Evolutionary conservation across 2,113 vertebrate species (phyloP), one percentile per base, ranked within the genome.

Genomic region (Coregonus clupeaformis): DNA sequence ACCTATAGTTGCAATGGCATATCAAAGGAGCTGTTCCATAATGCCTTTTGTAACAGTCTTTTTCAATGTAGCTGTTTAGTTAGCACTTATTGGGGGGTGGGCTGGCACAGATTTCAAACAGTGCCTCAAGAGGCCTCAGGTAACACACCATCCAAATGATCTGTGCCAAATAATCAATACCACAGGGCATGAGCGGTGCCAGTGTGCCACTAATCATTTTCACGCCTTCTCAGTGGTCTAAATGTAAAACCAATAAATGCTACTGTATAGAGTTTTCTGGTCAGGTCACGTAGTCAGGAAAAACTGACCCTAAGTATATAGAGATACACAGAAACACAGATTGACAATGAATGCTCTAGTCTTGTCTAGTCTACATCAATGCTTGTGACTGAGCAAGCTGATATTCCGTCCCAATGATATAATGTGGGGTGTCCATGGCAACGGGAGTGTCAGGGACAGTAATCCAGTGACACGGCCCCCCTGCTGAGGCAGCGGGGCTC

Each of bases 331-430:
- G 49, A 52, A 16, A 52, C 13, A 52, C 14, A 52, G 16, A 52
- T 52, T 16, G 49, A 60, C 57, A 60, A 22, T 22, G n/a, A 24
- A n/a, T n/a, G n/a, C 57, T 67, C 16, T 36, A 42, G 7, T 42
- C 36, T 6, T 16, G 29, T 20, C 16, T 18, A 13, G 27, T 6
- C 22, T 4, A 25, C 6, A 63, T 60, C 60, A 12, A 52, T 73
- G 20, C 2, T 42, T 72, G 55, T 73, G 70, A 52, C 29, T 68
- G 70, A 60, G 25, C 22, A 47, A 69, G 78, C 79, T 90, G 82
- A 83, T 77, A 52, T 87, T 83, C 77, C 77, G 74, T 75, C 77
- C 72, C 77, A 77, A 75, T 82, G 84, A 77, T 78, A 84, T 59
- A 68, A 78, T 42, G 45, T 36, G 72, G 72, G 72, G 75, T 85